phyloP scores from a whole-genome alignment of 2,797 vertebrate genomes.

The Pseudochaenichthys georgianus region DNA sequence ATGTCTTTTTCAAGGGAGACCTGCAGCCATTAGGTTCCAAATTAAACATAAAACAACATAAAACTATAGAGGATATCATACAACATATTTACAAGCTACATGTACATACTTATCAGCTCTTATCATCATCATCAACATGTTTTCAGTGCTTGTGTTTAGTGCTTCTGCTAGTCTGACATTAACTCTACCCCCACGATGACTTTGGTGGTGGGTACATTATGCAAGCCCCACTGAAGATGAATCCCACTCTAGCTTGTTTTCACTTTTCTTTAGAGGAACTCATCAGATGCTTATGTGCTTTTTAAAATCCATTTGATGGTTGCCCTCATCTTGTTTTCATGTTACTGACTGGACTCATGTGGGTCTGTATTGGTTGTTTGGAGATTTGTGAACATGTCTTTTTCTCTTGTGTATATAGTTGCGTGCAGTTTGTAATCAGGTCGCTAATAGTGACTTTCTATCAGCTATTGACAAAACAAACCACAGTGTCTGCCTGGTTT shows the following conservation, averaged over 20 bases:
- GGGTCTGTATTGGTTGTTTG: conserved; percentile 2
- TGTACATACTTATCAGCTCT: neutral
- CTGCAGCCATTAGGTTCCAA: too few relatives aligned
- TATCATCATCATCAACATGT: neutral
- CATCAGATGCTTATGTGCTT: neutral
- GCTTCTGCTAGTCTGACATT: neutral
- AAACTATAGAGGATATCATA: too few relatives aligned
- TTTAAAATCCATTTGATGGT: conserved; percentile 8
- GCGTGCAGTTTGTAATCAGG: conserved; percentile 11
- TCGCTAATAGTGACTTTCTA: conserved; percentile 1
- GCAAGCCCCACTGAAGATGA: conserved; percentile 38
- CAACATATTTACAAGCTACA: too few relatives aligned
- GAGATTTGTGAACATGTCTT: neutral
- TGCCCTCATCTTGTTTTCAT: neutral
- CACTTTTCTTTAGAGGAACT: neutral
- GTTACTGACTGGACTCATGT: conserved; percentile 10
- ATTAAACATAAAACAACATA: too few relatives aligned
- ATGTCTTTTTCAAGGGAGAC: too few relatives aligned
- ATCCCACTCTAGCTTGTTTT: conserved; percentile 5
- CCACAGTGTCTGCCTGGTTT: neutral
- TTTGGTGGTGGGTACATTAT: conserved; percentile 34
- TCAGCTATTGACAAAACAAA: conserved; percentile 1
- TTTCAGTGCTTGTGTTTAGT: neutral
- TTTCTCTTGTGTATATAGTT: conserved; percentile 9
- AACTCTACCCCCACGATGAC: neutral